Evolutionary conservation across 1,140 invertebrate species (phyloP).

Genomic region (Cyphomyrmex costatus): DNA sequence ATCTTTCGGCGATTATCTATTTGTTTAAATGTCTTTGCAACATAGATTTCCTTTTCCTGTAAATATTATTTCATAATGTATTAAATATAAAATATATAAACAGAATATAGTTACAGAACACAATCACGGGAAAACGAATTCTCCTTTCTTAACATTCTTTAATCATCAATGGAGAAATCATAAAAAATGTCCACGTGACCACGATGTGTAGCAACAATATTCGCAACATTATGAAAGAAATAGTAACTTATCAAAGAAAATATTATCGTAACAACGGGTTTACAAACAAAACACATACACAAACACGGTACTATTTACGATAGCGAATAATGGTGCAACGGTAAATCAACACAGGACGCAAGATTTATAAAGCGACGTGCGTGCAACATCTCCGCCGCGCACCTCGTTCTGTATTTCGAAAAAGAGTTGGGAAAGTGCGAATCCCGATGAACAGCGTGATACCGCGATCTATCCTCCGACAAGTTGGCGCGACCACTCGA

Average conservation of each 20-base stretch:
- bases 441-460: constrained; percentile 54
- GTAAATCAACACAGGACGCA: constrained; percentile 22
- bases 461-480: constrained; percentile 33
- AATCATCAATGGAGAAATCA: neutral
- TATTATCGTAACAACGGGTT: constrained; percentile 13
- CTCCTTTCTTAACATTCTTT: neutral
- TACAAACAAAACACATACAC: neutral
- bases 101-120: neutral
- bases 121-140: neutral
- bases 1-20: neutral
- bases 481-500: constrained; percentile 45
- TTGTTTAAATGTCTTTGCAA: neutral
- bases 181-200: neutral
- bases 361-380: constrained; percentile 23
- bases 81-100: constrained; percentile 15
- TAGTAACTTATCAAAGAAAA: constrained; percentile 33
- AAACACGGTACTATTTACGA: neutral
- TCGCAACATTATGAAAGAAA: constrained; percentile 16
- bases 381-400: constrained; percentile 10
- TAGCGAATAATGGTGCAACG: constrained; percentile 1
- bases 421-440: constrained; percentile 48
- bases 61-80: neutral
- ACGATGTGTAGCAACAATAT: neutral
- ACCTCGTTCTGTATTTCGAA: constrained; percentile 40
- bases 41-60: neutral